A percentile compares a stretch with the other conserved stretches of the same genome.
Conservation (phyloP, 2,113 vertebrate genomes). For the Python bivittatus region DNA sequence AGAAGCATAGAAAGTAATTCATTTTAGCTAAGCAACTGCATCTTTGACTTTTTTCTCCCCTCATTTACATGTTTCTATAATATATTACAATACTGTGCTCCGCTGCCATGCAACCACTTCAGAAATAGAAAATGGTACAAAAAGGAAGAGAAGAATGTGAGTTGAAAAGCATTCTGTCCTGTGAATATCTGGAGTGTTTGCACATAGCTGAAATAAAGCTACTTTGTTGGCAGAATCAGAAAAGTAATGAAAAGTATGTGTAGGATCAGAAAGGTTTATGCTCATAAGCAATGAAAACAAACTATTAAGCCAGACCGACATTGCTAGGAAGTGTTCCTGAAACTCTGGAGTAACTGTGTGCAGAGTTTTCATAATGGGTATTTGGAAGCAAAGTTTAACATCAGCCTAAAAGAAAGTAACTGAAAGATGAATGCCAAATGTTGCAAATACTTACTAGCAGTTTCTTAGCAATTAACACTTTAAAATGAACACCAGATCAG, state of each 20-base stretch:
- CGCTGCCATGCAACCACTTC: background rate
- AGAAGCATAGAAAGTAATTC: background rate
- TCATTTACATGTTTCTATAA: background rate
- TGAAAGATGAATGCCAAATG: background rate
- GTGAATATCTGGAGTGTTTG: slow-evolving; percentile 62
- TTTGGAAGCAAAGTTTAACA: slow-evolving; percentile 66
- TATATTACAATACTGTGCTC: background rate
- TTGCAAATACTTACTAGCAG: slow-evolving; percentile 80
- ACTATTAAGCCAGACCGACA: slow-evolving; percentile 88
- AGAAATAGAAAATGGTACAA: background rate
- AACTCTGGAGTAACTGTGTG: slow-evolving; percentile 82
- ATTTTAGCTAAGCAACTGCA: background rate
- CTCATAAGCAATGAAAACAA: slow-evolving; percentile 93
- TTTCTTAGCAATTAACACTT: slow-evolving; percentile 69
- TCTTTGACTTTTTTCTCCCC: background rate
- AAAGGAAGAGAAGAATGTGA: background rate
- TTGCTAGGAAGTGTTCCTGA: slow-evolving; percentile 88
- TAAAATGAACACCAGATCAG: background rate
- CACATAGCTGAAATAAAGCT: slow-evolving; percentile 71
- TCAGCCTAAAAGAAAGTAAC: slow-evolving; percentile 75
- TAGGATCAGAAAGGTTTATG: slow-evolving; percentile 90
- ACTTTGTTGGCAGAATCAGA: slow-evolving; percentile 71
- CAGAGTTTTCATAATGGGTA: slow-evolving; percentile 73
- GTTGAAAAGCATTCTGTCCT: background rate
- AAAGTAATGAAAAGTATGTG: slow-evolving; percentile 81